phyloP scores from a whole-genome alignment of 2,797 vertebrate species.

The Pelobates cultripes region DNA sequence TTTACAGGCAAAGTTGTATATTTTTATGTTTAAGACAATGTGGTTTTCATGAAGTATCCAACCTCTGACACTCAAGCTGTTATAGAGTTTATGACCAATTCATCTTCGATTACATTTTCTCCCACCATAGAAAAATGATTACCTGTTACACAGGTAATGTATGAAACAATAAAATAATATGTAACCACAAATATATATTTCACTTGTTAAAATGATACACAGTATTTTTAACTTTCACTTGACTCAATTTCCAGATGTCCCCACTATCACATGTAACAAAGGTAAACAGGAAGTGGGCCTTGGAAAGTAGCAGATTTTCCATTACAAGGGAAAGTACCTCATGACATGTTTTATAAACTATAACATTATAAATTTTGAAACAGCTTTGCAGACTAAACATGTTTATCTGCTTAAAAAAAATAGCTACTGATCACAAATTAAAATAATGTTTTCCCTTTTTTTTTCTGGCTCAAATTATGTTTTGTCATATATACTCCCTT shows the following conservation, averaged over 20 bases:
- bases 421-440: not conserved
- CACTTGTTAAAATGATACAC: not conserved
- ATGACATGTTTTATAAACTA: slow-evolving; percentile 18
- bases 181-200: slow-evolving; percentile 3
- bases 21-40: too few species aligned
- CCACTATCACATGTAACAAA: slow-evolving; percentile 27
- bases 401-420: slow-evolving; percentile 19
- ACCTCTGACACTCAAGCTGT: too few species aligned
- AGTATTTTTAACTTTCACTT: slow-evolving; percentile 16
- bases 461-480: too few species aligned
- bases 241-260: slow-evolving; percentile 27
- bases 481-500: too few species aligned
- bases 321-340: slow-evolving; percentile 15
- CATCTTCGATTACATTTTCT: too few species aligned
- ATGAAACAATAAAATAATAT: too few species aligned
- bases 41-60: too few species aligned
- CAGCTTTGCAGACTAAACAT: slow-evolving; percentile 22
- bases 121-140: too few species aligned
- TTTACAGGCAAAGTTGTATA: too few species aligned
- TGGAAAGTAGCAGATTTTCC: slow-evolving; percentile 27
- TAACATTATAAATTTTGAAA: slow-evolving; percentile 33
- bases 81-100: too few species aligned
- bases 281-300: slow-evolving; percentile 45
- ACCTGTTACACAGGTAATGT: too few species aligned
- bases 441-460: too few species aligned